phyloP scores from a whole-genome alignment of 2,113 vertebrate species.

The Gorsachius goisagi region DNA sequence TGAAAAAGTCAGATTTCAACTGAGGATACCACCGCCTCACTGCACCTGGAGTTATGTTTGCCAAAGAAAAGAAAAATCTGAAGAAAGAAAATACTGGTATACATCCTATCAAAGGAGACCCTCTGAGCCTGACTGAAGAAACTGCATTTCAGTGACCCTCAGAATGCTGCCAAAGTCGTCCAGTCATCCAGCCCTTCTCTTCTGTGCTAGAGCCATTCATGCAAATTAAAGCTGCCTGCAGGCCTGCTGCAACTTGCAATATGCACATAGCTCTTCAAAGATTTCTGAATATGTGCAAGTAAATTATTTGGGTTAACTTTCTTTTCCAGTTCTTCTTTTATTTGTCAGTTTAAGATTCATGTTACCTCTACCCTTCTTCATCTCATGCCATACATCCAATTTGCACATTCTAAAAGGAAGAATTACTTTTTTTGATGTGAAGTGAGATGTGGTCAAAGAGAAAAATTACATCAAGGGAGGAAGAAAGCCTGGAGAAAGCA shows the following conservation, averaged over 20 bases:
- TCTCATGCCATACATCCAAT: neutral
- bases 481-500: neutral
- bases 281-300: neutral
- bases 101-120: neutral
- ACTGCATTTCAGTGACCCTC: constrained; percentile 38
- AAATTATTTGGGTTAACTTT: constrained; percentile 31
- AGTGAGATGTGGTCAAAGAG: constrained; percentile 40
- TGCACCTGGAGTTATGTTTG: neutral
- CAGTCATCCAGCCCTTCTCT: neutral
- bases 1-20: neutral
- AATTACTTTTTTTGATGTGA: constrained; percentile 34
- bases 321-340: neutral
- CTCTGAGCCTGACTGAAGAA: constrained; percentile 11
- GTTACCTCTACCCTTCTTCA: neutral
- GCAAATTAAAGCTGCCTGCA: constrained; percentile 59
- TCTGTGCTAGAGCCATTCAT: constrained; percentile 46
- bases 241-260: constrained; percentile 59
- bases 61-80: neutral
- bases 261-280: constrained; percentile 29
- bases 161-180: constrained; percentile 32
- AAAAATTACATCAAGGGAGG: constrained; percentile 23
- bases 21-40: neutral
- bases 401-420: constrained; percentile 25
- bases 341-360: neutral
- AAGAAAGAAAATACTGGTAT: neutral